Base-by-base conservation (phyloP, 2,797 vertebrate species). In the Labeo calbasu region DNA sequence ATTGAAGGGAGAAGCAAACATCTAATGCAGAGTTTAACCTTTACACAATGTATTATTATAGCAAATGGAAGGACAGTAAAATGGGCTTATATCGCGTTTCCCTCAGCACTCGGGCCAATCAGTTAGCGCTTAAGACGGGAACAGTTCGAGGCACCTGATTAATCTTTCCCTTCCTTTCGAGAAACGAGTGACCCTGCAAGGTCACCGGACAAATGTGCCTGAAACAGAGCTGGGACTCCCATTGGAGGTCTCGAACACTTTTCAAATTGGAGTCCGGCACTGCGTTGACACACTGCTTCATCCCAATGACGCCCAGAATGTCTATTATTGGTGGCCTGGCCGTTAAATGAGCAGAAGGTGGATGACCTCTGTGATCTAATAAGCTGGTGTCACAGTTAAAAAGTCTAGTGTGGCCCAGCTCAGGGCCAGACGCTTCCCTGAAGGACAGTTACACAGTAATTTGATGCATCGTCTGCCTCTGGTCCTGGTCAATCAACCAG, bases 301-400 rank as follows among this genome's bases (percentile, higher is more conserved):
- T 83, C 85, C 89, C 84, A 88, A 88, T 85, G 86, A 88, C 70
- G 87, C 79, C 85, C 81, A 77, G 82, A 85, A 88, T 91, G 91
- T 92, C 91, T 90, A 91, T 93, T 93, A 94, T 89, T 87, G 92
- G 91, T 87, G 83, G 85, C 88, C 88, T 87, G 87, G 88, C 82
- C 36, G 23, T 87, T 92, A 92, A 88, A 92, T 87, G 86, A 92
- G 90, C 73, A n/a, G 73, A 81, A 82, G 89, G 89, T 88, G 89
- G 88, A 89, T 91, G 92, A 94, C 92, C 93, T 94, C 89, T 93
- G 89, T 93, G 91, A 88, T 93, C 92, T 93, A 92, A 94, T 92
- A 91, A 92, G 93, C 88, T 91, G 87, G 90, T 92, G 92, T 92
- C 92, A 92, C 91, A 84, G 84, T 90, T 92, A 93, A 93, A 93